Percentiles rank a stretch among this genome's conserved stretches.
These are phyloP conservation scores for Monomorium pharaonis DNA, from an alignment of 1,140 invertebrate species.

Conservation along the genomic window DNA sequence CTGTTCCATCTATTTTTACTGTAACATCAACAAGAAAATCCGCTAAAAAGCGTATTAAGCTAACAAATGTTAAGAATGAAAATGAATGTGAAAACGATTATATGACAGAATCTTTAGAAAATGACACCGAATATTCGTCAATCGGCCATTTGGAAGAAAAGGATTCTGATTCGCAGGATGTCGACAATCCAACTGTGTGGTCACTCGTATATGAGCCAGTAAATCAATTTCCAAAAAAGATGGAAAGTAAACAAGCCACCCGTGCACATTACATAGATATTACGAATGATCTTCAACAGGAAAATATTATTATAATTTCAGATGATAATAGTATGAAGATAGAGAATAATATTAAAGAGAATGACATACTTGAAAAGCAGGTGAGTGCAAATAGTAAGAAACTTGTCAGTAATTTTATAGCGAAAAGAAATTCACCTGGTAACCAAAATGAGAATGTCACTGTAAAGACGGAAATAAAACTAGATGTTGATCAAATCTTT, in stretches of 20 bases:
- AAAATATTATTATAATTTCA: constrained; percentile 69
- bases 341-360: constrained; percentile 36
- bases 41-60: constrained; percentile 75
- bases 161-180: constrained; percentile 58
- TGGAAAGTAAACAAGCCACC: background rate
- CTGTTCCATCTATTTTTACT: constrained; percentile 80
- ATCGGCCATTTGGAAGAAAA: constrained; percentile 54
- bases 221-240: background rate
- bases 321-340: constrained; percentile 69
- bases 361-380: constrained; percentile 18
- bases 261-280: constrained; percentile 24
- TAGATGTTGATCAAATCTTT: constrained; percentile 61
- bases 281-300: constrained; percentile 29
- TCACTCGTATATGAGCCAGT: background rate
- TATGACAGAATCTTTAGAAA: constrained; percentile 72
- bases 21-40: constrained; percentile 80
- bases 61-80: constrained; percentile 56
- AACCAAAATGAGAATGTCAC: background rate
- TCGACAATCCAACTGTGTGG: background rate
- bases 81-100: constrained; percentile 64
- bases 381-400: constrained; percentile 25
- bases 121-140: constrained; percentile 60
- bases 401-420: background rate
- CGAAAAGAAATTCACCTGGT: background rate
- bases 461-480: constrained; percentile 71